Base-by-base conservation (phyloP, 35 echinoderm and acorn worm genomes). In the Lytechinus pictus region DNA sequence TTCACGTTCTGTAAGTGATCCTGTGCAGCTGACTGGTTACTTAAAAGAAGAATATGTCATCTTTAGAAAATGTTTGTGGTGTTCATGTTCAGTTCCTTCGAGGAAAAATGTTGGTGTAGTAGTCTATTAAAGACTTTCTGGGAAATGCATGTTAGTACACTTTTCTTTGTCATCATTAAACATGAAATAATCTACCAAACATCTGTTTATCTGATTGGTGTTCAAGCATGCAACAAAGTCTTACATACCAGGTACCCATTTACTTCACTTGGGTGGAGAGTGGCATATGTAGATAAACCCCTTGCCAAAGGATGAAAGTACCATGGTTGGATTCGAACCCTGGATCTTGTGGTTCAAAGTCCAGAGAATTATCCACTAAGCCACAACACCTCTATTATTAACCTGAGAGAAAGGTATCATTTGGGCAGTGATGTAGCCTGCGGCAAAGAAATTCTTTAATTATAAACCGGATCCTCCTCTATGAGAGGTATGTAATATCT, bases 1-100 rank as follows among this genome's bases (percentile, higher is more conserved):
- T 79, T 79, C 66, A 79, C 66, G 66, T 79, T 79, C 66, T n/a
- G 66, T 79, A 24, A 79, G 66, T 79, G 66, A 79, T 79, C 66
- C 21, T 8, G 16, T 79, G 8, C 66, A 79, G 66, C 66, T 79
- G 66, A 79, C 66, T 79, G 4, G 66, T 16, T 24, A 79, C 66
- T n/a, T 79, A 79, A 44, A 16, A 79, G 66, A 71, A 71, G 61
- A 71, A 13, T 6, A 79, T 79, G 66, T 79, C 66, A 79, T 79
- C 66, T n/a, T 24, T 8, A 79, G 21, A 79, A 79, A 16, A 79
- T n/a, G 66, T 79, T 13, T 79, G 14, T 19, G 66, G 21, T 24
- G 66, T 79, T 24, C 66, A 24, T 24, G 0, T 57, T 58, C 13
- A 13, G 13, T 58, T 79, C 19, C 19, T 79, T 79, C 19, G 3